These are phyloP conservation scores for Spea multiplicata DNA, from an alignment of 2,113 vertebrate genomes.

Conservation along the genomic window DNA sequence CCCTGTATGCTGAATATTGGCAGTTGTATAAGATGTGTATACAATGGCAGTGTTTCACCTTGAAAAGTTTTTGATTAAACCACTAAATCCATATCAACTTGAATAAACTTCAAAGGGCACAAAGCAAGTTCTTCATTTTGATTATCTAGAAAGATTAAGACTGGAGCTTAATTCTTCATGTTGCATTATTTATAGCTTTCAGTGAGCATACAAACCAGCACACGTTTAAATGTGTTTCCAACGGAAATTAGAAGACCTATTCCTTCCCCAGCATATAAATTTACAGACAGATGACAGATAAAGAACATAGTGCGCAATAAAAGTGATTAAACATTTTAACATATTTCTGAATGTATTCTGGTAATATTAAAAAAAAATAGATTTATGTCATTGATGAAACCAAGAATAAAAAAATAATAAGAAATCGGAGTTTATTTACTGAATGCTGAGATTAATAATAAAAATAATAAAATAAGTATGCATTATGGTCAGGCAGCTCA, in stretches of 20 bases:
- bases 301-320: not conserved
- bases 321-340: not conserved
- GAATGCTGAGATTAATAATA: too few species aligned
- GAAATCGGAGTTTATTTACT: too few species aligned
- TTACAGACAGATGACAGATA: not conserved
- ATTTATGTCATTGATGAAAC: too few species aligned
- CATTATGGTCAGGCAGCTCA: too few species aligned
- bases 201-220: not conserved
- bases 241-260: not conserved
- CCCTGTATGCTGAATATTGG: too few species aligned
- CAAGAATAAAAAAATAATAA: too few species aligned
- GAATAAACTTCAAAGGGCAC: not conserved
- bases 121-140: not conserved
- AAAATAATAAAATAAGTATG: too few species aligned
- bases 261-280: not conserved
- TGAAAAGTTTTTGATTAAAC: not conserved
- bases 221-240: not conserved
- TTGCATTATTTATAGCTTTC: constrained; percentile 4
- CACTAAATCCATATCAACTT: constrained; percentile 7
- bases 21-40: too few species aligned
- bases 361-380: not conserved
- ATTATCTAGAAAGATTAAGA: constrained; percentile 2
- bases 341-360: not conserved
- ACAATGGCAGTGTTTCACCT: not conserved
- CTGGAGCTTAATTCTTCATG: not conserved